phyloP scores from a whole-genome alignment of 2,888 invertebrate species.

The Leucophenga maculata region DNA sequence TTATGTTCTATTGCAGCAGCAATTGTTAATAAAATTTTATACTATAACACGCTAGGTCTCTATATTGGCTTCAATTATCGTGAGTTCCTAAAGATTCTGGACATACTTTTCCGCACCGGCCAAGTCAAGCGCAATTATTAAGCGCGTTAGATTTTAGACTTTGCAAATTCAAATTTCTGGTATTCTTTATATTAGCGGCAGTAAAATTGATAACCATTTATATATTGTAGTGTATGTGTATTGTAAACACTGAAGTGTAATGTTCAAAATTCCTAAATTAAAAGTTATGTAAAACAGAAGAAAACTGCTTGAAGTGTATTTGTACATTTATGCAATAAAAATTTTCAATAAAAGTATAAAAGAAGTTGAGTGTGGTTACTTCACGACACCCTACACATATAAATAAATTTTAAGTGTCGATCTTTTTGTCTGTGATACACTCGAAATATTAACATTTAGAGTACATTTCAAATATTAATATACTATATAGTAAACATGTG shows the following conservation, averaged over 20 bases:
- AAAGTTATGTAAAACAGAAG: too few species aligned
- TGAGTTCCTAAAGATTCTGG: slow-evolving; percentile 79
- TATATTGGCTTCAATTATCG: slow-evolving; percentile 81
- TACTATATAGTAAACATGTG: too few species aligned
- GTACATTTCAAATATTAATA: too few species aligned
- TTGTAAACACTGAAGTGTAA: slow-evolving; percentile 19
- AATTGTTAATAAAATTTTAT: neutral
- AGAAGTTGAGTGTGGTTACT: too few species aligned
- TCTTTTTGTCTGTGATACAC: too few species aligned
- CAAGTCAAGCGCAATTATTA: slow-evolving; percentile 65
- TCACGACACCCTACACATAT: too few species aligned
- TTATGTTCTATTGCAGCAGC: neutral
- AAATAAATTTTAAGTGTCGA: too few species aligned
- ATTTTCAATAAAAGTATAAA: too few species aligned
- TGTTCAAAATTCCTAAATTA: slow-evolving; percentile 31
- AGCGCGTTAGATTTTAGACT: neutral
- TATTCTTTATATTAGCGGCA: slow-evolving; percentile 16
- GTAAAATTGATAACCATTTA: slow-evolving; percentile 33
- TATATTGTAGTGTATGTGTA: slow-evolving; percentile 38
- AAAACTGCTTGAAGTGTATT: too few species aligned
- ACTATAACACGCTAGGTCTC: slow-evolving; percentile 53
- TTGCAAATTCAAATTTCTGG: slow-evolving; percentile 28
- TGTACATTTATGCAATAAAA: too few species aligned
- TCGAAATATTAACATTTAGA: too few species aligned
- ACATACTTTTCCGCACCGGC: slow-evolving; percentile 77